These are phyloP conservation scores for Dermatophagoides farinae DNA, from an alignment of 1,140 invertebrate species.

Conservation along the genomic window DNA sequence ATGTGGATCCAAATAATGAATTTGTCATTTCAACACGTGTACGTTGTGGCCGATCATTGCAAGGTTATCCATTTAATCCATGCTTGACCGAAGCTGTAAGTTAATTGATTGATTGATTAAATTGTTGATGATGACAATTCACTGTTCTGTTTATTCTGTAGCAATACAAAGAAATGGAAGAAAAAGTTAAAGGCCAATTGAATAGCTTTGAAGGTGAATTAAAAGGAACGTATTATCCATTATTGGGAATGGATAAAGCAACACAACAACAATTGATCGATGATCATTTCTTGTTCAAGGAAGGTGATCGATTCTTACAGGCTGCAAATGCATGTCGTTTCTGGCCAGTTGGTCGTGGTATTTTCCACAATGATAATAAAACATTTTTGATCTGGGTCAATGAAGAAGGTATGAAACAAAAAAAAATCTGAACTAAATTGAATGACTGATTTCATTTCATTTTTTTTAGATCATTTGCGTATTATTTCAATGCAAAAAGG, in stretches of 20 bases:
- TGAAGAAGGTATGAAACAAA: slow-evolving; percentile 29
- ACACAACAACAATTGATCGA: slow-evolving; percentile 84
- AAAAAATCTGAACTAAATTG: not conserved
- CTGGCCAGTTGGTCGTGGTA: slow-evolving; percentile 37
- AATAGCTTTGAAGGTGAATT: slow-evolving; percentile 39
- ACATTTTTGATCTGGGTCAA: slow-evolving; percentile 39
- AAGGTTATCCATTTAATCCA: slow-evolving; percentile 86
- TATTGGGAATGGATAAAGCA: slow-evolving; percentile 83
- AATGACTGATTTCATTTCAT: not conserved
- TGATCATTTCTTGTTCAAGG: slow-evolving; percentile 95
- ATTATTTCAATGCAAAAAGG: slow-evolving; percentile 40
- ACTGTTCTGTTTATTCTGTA: no score
- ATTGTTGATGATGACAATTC: no score
- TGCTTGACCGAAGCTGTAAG: slow-evolving; percentile 57
- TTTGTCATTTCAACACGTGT: slow-evolving; percentile 86
- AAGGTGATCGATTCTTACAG: slow-evolving; percentile 46
- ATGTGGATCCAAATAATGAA: slow-evolving; percentile 63
- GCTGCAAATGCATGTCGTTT: slow-evolving; percentile 33
- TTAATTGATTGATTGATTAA: not conserved
- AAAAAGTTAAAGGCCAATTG: slow-evolving; percentile 59
- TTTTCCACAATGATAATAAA: slow-evolving; percentile 35
- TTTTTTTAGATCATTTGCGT: slow-evolving; percentile 34
- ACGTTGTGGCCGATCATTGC: slow-evolving; percentile 53
- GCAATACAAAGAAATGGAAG: slow-evolving; percentile 86
- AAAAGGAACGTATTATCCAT: slow-evolving; percentile 69